Conservation (phyloP, 2,797 vertebrate genomes). For the Anolis apletophallus region DNA sequence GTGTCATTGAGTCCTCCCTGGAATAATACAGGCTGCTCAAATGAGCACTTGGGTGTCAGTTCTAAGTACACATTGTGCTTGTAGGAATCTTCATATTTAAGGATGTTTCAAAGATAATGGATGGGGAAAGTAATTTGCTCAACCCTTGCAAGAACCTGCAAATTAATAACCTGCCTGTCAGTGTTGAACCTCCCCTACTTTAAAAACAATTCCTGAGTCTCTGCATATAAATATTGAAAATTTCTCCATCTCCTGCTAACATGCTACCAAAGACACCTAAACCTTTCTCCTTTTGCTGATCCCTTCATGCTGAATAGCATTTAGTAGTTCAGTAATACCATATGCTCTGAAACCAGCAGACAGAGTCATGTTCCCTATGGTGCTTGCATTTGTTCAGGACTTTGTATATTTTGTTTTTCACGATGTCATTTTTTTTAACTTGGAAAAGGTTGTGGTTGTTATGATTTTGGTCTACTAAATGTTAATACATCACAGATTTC, state of each 20-base stretch:
- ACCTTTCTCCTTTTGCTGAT: conserved; percentile 51
- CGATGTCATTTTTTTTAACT: conserved; percentile 6
- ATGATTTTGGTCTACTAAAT: conserved; percentile 16
- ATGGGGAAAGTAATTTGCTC: too few relatives aligned
- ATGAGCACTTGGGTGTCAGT: too few relatives aligned
- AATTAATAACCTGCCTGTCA: too few relatives aligned
- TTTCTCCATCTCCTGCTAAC: conserved; percentile 52
- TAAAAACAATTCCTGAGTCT: too few relatives aligned
- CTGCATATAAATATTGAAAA: conserved; percentile 35
- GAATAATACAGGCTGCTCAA: too few relatives aligned
- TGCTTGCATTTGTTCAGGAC: background rate
- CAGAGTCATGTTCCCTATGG: background rate
- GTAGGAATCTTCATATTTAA: too few relatives aligned
- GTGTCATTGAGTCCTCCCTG: too few relatives aligned
- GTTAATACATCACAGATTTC: conserved; percentile 40
- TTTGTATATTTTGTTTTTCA: conserved; percentile 22
- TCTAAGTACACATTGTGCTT: too few relatives aligned
- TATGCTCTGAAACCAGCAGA: background rate
- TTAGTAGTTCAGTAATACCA: conserved; percentile 48
- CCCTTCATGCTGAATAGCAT: conserved; percentile 41
- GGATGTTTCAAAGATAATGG: too few relatives aligned
- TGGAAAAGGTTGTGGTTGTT: conserved; percentile 10
- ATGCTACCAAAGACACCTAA: conserved; percentile 51
- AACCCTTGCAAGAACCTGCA: too few relatives aligned
- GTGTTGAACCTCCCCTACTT: too few relatives aligned